Percentiles rank a stretch among this genome's conserved stretches.
Conservation (phyloP, 2,113 vertebrate genomes). For the Rhipidura dahli region DNA sequence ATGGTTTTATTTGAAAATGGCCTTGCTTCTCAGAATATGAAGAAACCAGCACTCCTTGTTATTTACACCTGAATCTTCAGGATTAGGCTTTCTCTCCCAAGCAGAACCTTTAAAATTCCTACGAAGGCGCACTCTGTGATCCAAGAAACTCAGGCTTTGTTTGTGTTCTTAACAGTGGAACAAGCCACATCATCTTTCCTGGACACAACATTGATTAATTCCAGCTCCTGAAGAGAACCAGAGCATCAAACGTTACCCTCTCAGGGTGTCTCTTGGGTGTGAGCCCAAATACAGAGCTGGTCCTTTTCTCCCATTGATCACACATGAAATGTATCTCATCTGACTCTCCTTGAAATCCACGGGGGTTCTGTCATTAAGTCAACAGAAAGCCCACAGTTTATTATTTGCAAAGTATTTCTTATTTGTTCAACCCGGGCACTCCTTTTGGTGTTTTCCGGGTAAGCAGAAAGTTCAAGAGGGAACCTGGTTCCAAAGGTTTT, state of each 20-base stretch:
- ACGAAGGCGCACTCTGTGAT: neutral
- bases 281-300: neutral
- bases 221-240: neutral
- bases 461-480: slow-evolving; percentile 14
- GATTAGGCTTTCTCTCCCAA: neutral
- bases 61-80: neutral
- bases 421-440: neutral
- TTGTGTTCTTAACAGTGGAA: neutral
- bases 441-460: neutral
- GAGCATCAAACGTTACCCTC: neutral
- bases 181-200: neutral
- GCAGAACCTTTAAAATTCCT: neutral
- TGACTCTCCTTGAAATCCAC: neutral
- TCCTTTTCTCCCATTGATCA: neutral
- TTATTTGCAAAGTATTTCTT: slow-evolving; percentile 37
- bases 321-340: neutral
- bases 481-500: neutral
- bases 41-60: neutral
- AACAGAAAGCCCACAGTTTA: neutral
- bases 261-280: neutral
- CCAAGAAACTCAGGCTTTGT: neutral
- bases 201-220: neutral
- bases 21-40: neutral
- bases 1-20: neutral
- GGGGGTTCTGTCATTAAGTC: neutral